phyloP scores from a whole-genome alignment of 2,113 vertebrate genomes.

The Poeciliopsis occidentalis region DNA sequence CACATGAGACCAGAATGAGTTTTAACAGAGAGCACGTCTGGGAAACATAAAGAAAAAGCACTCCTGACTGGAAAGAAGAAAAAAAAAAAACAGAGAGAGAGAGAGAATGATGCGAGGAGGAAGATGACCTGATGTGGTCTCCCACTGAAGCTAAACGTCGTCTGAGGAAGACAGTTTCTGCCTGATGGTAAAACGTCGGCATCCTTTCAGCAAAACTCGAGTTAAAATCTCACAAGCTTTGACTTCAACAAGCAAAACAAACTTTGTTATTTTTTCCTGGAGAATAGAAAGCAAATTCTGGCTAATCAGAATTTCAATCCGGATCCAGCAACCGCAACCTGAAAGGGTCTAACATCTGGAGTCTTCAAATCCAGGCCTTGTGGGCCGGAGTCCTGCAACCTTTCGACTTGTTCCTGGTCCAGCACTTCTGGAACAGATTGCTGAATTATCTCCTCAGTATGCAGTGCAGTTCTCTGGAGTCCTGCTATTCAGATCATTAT shows the following conservation, averaged over 20 bases:
- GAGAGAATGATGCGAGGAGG: conserved; percentile 10
- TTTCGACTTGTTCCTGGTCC: no score
- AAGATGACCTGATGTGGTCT: not conserved
- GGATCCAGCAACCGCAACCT: no score
- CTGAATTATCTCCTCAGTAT: no score
- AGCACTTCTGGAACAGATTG: no score
- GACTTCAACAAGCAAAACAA: not conserved
- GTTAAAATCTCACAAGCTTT: not conserved
- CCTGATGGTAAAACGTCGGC: not conserved
- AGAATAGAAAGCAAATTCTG: no score
- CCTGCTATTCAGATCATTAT: no score
- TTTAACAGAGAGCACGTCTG: conserved; percentile 53
- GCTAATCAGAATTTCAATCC: no score
- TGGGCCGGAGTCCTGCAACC: no score
- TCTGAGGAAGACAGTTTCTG: not conserved
- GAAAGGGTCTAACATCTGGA: no score
- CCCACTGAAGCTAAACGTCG: not conserved
- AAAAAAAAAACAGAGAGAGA: not conserved
- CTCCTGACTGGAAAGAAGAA: not conserved
- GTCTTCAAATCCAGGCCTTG: no score
- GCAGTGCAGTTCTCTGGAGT: no score
- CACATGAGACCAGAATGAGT: conserved; percentile 71
- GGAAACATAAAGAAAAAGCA: conserved; percentile 29
- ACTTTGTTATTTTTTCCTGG: no score
- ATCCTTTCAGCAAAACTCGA: not conserved